These are phyloP conservation scores for Hydrozoanthus tunicans DNA, from an alignment of 64 coral and sea anemone genomes.

Conservation along the genomic window DNA sequence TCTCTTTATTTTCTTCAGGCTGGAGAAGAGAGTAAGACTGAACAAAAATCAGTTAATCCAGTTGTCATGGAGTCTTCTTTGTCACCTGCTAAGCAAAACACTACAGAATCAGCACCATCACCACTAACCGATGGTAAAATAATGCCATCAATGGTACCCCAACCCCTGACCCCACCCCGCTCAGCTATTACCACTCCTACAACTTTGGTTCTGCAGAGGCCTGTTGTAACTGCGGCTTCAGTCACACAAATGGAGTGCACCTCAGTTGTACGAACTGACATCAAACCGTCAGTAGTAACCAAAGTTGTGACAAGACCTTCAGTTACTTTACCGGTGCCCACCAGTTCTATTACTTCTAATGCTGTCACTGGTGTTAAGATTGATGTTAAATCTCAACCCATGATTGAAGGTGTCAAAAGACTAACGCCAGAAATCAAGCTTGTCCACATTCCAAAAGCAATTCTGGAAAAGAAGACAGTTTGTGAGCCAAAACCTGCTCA, in stretches of 20 bases:
- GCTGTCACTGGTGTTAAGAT: conserved; percentile 23
- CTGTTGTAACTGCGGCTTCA: conserved; percentile 46
- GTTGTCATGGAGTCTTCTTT: conserved; percentile 35
- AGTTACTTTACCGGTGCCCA: background rate
- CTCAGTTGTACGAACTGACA: conserved; percentile 28
- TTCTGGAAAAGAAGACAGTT: background rate
- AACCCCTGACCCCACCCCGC: background rate
- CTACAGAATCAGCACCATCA: conserved; percentile 21
- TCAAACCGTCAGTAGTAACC: conserved; percentile 25
- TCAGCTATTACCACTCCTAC: background rate
- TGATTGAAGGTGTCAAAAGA: conserved; percentile 37
- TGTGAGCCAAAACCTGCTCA: conserved; percentile 4
- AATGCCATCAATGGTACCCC: background rate
- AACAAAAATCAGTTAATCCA: conserved; percentile 40
- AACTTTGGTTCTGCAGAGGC: conserved; percentile 36
- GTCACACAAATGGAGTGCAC: conserved; percentile 72
- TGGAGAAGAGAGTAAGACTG: conserved; percentile 39
- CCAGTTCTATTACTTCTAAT: conserved; percentile 29
- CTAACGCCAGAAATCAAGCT: conserved; percentile 6
- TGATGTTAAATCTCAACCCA: conserved; percentile 18
- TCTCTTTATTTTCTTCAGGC: background rate
- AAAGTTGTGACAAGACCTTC: conserved; percentile 33
- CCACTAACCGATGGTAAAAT: conserved; percentile 6
- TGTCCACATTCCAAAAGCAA: conserved; percentile 17
- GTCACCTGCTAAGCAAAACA: conserved; percentile 10